phyloP scores from a whole-genome alignment of 2,797 vertebrate genomes.

The Coregonus ussuriensis region DNA sequence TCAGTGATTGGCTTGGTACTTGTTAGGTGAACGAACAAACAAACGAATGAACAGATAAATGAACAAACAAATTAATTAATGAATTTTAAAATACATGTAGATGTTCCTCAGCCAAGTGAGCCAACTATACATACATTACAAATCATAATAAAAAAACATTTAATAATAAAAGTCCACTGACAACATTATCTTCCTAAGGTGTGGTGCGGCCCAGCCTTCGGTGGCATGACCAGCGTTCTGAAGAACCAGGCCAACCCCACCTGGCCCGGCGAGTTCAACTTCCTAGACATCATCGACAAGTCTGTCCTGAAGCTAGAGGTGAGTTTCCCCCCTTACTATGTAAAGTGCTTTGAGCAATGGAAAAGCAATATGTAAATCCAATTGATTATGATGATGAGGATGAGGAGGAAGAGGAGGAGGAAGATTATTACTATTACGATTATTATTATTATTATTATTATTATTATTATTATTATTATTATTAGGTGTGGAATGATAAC shows the following conservation, averaged over 20 bases:
- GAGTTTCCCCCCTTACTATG: background rate
- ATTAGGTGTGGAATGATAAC: conserved; percentile 1
- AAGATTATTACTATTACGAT: too few species aligned
- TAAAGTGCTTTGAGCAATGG: background rate
- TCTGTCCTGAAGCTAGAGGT: background rate
- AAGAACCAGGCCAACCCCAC: conserved; percentile 1
- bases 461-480: background rate
- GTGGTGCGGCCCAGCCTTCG: background rate
- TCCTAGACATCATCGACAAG: background rate
- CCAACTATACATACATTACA: too few species aligned
- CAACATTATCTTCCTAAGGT: background rate
- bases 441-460: too few species aligned
- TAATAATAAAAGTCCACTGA: background rate
- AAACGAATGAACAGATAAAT: background rate
- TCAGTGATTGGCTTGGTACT: too few species aligned
- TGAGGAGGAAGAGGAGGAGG: too few species aligned
- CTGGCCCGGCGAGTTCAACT: background rate
- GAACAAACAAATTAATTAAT: too few species aligned
- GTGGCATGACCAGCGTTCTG: background rate
- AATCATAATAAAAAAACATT: too few species aligned
- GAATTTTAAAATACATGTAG: too few species aligned
- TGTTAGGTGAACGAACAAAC: background rate
- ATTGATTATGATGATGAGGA: background rate
- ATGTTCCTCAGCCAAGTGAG: too few species aligned
- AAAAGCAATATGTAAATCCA: background rate